Conservation (phyloP, 2,113 vertebrate genomes). For the Papio anubis region DNA sequence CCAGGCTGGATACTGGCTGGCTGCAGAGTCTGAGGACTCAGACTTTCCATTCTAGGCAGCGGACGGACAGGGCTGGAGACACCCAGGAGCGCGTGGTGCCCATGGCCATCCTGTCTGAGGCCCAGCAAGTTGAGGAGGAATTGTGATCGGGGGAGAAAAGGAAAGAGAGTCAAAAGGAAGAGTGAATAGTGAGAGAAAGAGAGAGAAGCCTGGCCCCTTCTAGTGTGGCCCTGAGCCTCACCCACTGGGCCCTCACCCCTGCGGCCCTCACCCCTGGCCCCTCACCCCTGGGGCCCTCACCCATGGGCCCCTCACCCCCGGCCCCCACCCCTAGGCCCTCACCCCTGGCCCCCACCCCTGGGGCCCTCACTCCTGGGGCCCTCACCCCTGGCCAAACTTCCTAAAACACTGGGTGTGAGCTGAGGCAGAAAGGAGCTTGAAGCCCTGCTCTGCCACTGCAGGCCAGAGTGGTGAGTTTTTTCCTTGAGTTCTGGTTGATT, state of each 20-base stretch:
- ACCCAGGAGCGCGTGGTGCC: fast-evolving
- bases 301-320: too few relatives aligned
- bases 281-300: too few relatives aligned
- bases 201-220: not conserved
- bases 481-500: not conserved
- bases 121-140: not conserved
- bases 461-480: not conserved
- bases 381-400: not conserved
- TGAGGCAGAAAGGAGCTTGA: not conserved
- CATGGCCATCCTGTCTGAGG: not conserved
- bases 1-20: too few relatives aligned
- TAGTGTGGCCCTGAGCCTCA: fast-evolving
- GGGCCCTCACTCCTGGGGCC: too few relatives aligned
- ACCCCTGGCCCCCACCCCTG: too few relatives aligned
- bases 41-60: not conserved
- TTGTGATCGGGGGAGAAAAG: not conserved
- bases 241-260: too few relatives aligned
- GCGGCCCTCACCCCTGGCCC: too few relatives aligned
- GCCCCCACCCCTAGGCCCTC: too few relatives aligned
- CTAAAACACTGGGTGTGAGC: too few relatives aligned
- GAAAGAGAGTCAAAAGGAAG: not conserved
- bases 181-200: not conserved
- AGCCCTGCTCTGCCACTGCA: not conserved
- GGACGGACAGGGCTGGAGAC: not conserved
- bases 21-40: not conserved